Conservation (phyloP, 2,888 invertebrate species). For the Phalera bucephala region DNA sequence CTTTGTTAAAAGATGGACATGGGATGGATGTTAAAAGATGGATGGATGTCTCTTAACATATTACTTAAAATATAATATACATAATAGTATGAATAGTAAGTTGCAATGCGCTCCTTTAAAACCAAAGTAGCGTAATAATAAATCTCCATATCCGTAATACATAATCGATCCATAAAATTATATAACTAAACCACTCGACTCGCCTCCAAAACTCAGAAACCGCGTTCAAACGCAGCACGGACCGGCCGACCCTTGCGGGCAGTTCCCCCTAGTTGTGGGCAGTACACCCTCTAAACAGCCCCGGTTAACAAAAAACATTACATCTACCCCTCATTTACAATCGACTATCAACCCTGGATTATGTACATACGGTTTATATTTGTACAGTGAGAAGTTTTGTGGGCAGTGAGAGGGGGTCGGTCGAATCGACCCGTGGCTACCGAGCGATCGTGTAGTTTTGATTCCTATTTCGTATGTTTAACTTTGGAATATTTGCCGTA, state of each 20-base stretch:
- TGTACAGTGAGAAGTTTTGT: constrained; percentile 30
- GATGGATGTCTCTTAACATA: too few relatives aligned
- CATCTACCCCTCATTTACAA: constrained; percentile 39
- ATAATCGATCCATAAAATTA: too few relatives aligned
- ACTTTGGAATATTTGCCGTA: constrained; percentile 31
- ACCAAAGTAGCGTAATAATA: too few relatives aligned
- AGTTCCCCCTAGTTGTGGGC: constrained; percentile 78
- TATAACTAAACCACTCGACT: constrained; percentile 4
- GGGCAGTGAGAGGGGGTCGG: constrained; percentile 72
- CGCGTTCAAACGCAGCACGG: constrained; percentile 57
- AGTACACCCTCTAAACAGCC: constrained; percentile 74
- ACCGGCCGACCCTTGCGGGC: constrained; percentile 77
- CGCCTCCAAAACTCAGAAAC: constrained; percentile 9
- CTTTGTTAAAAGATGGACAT: too few relatives aligned
- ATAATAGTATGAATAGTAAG: too few relatives aligned
- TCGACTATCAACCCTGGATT: constrained; percentile 36
- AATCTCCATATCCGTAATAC: too few relatives aligned
- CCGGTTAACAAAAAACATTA: constrained; percentile 62
- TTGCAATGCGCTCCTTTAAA: too few relatives aligned
- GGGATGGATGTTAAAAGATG: too few relatives aligned
- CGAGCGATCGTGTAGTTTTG: constrained; percentile 73
- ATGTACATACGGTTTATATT: constrained; percentile 19
- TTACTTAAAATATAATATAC: too few relatives aligned
- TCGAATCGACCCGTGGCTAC: constrained; percentile 73
- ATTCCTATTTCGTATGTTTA: constrained; percentile 55